Conservation (phyloP, 2,113 vertebrate species). For the Neofelis nebulosa region DNA sequence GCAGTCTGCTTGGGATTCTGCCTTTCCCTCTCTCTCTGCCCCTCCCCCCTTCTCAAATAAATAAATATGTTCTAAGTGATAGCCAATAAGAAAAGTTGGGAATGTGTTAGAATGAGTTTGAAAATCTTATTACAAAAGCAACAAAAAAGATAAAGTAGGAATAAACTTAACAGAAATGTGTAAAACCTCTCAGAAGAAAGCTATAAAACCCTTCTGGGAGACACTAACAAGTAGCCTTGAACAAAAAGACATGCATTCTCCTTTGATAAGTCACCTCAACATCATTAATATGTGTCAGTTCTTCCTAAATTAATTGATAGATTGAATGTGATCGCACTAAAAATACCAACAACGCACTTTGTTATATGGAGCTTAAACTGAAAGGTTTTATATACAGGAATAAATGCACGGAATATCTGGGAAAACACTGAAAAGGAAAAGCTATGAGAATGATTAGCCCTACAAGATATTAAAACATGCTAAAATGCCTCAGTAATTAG, state of each 20-base stretch:
- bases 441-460: not conserved
- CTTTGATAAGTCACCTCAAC: not conserved
- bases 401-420: not conserved
- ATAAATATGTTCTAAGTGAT: not conserved
- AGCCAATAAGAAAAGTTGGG: not conserved
- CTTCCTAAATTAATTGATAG: conserved; percentile 21
- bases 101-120: not conserved
- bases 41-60: no score
- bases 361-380: not conserved
- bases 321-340: not conserved
- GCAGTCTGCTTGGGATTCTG: no score
- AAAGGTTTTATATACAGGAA: not conserved
- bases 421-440: not conserved
- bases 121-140: not conserved
- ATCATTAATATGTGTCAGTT: not conserved
- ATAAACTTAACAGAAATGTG: not conserved
- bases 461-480: not conserved
- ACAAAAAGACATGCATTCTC: not conserved
- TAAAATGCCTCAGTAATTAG: not conserved
- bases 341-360: not conserved
- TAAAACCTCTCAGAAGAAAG: not conserved
- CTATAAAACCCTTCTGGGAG: not conserved
- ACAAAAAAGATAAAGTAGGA: not conserved
- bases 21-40: no score
- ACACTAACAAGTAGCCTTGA: not conserved